Base-by-base conservation (phyloP, 2,797 vertebrate species). In the Eremophila alpestris region DNA sequence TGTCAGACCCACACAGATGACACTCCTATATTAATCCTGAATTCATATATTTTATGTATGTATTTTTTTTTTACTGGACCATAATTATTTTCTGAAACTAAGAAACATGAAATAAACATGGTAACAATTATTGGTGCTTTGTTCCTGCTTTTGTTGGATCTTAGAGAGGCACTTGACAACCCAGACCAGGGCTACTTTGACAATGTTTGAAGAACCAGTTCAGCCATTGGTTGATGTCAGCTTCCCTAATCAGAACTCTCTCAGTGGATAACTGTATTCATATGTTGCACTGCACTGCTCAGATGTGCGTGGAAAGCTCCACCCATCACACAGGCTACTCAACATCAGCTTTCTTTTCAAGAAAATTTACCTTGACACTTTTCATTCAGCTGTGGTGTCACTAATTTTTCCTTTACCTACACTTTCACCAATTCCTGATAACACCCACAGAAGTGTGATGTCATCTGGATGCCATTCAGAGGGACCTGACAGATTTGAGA, bases 91-190 rank as follows among this genome's bases (percentile, higher is more conserved):
- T 92, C 64, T 55, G 79, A 94, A 96, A 89, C 85, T 89, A 92
- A 93, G 94, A 96, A 96, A 96, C 55, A 82, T 87, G 69, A 88
- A 51, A 95, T 81, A 96, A 97, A 96, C 89, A 94, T 95, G 94
- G 95, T 91, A 96, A 97, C 93, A 96, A 96, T 96, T 96, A 96
- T 73, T 40, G 14, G 52, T 88, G 63, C 89, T 96, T 96, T 96
- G 85, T 96, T 96, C 77, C 80, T 94, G 92, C 94, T 97, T 96
- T 97, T 96, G 55, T 97, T 96, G 96, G 94, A 94, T 84, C 86
- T 86, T 46, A 64, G 45, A 94, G 84, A 87, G 41, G 63, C 55
- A 83, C 55, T 86, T 94, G 94, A 96, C 92, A 96, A 91, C 38
- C 21, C 63, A 79, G 70, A 94, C 48, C 67, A 84, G n/a, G 80